phyloP scores from a whole-genome alignment of 2,113 vertebrate genomes.

The Columba janthina region DNA sequence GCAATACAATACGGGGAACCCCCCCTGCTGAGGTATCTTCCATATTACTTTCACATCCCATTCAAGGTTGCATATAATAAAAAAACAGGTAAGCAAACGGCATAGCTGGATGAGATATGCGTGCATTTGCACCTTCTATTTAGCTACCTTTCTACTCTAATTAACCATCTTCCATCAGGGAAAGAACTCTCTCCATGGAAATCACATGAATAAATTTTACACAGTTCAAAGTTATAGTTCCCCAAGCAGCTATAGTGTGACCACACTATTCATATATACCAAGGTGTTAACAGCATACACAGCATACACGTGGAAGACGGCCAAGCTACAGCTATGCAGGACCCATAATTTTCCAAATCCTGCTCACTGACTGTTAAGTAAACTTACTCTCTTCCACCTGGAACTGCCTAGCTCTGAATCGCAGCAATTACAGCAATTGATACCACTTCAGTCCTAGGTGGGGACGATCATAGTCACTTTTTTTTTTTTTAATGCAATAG shows the following conservation, averaged over 20 bases:
- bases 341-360: constrained; percentile 30
- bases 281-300: neutral
- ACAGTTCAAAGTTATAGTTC: constrained; percentile 18
- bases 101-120: neutral
- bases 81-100: neutral
- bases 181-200: neutral
- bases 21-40: neutral
- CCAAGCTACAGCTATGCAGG: neutral
- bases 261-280: neutral
- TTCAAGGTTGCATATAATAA: neutral
- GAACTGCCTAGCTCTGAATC: neutral
- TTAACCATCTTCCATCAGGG: neutral
- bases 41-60: neutral
- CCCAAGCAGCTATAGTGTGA: neutral
- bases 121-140: neutral
- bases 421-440: neutral
- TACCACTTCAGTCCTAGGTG: neutral
- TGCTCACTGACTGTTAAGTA: neutral
- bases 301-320: neutral
- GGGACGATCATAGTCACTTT: neutral
- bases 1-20: neutral
- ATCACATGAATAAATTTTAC: neutral
- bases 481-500: neutral
- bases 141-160: neutral
- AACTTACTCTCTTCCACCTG: neutral